These are phyloP conservation scores for Cheilosia variabilis DNA, from an alignment of 2,888 invertebrate species.

Conservation along the genomic window DNA sequence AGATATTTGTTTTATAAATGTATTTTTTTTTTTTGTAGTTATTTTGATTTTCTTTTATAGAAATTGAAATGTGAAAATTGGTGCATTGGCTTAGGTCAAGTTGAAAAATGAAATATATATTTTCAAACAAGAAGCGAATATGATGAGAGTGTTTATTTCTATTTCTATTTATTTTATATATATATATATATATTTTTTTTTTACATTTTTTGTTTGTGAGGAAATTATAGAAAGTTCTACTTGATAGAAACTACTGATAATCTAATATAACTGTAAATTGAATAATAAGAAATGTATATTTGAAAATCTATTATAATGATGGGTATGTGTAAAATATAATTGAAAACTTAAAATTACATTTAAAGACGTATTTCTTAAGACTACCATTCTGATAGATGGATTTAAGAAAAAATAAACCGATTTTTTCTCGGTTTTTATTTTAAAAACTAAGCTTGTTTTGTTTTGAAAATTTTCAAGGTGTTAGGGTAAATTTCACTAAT, in stretches of 20 bases:
- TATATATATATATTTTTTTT: constrained; percentile 9
- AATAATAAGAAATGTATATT: constrained; percentile 47
- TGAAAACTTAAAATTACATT: constrained; percentile 35
- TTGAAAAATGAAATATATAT: constrained; percentile 25
- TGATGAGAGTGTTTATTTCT: constrained; percentile 11
- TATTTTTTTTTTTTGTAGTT: neutral
- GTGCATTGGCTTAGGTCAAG: constrained; percentile 56
- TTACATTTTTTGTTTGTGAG: constrained; percentile 22
- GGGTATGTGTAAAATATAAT: constrained; percentile 73
- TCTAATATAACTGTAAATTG: constrained; percentile 32
- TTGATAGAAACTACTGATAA: constrained; percentile 28
- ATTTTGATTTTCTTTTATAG: constrained; percentile 24
- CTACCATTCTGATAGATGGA: constrained; percentile 27
- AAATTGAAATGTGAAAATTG: constrained; percentile 58
- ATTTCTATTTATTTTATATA: neutral
- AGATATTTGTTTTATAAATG: neutral
- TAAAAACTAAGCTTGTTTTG: neutral
- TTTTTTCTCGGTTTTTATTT: constrained; percentile 41
- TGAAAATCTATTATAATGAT: constrained; percentile 64
- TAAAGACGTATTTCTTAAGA: constrained; percentile 17
- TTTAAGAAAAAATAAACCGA: constrained; percentile 27
- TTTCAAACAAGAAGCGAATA: constrained; percentile 30
- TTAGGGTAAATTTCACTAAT: constrained; percentile 65
- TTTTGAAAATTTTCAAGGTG: constrained; percentile 32
- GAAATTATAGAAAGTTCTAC: constrained; percentile 55